Percentiles rank a stretch among this genome's conserved stretches.
These are phyloP conservation scores for Tursiops truncatus DNA, from an alignment of 2,113 vertebrate species.

Conservation along the genomic window DNA sequence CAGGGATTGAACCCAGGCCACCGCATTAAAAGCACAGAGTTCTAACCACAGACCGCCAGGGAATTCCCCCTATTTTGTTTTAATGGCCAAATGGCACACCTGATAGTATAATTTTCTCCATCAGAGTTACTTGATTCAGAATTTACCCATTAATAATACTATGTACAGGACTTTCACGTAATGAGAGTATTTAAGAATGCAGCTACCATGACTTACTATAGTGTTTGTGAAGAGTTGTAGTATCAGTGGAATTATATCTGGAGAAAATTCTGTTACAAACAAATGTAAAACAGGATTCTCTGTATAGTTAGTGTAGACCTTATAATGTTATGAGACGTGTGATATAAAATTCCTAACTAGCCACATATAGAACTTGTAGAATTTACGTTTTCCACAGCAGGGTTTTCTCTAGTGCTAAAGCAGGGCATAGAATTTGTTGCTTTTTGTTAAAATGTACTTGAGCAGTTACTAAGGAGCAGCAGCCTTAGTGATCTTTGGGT, in stretches of 20 bases:
- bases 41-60: not conserved
- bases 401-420: not conserved
- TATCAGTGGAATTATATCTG: not conserved
- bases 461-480: not conserved
- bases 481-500: not conserved
- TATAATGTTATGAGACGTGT: not conserved
- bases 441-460: conserved; percentile 26
- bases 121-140: not conserved
- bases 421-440: not conserved
- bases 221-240: not conserved
- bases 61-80: not conserved
- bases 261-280: conserved; percentile 1
- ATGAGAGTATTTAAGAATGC: not conserved
- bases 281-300: not conserved
- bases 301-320: not conserved
- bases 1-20: not conserved
- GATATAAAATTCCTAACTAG: not conserved
- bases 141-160: not conserved
- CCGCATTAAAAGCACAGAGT: not conserved
- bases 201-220: not conserved
- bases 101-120: not conserved
- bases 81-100: not conserved
- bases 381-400: not conserved
- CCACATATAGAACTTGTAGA: not conserved
- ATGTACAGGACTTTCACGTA: not conserved